Evolutionary conservation across 2,888 invertebrate species (phyloP).

Genomic region (Zaprionus obscuricornis): DNA sequence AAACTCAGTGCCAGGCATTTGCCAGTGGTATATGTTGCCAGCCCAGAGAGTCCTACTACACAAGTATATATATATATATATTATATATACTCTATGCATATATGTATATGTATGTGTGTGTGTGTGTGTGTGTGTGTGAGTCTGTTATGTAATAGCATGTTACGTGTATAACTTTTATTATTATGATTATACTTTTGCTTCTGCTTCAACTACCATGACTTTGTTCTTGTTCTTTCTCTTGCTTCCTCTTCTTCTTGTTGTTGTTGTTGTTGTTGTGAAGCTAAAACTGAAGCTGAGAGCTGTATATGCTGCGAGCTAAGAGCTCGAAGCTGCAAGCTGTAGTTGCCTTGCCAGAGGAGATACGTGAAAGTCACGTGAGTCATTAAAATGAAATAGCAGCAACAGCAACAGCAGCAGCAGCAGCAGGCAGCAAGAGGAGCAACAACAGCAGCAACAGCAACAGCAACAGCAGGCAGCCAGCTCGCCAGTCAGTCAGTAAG

Average conservation of each 20-base stretch:
- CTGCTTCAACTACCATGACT: slow-evolving; percentile 45
- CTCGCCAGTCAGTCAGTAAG: slow-evolving; percentile 30
- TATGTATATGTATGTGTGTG: slow-evolving; percentile 8
- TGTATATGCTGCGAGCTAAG: too few species aligned
- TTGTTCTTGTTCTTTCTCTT: slow-evolving; percentile 19
- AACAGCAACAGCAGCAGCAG: slow-evolving; percentile 2
- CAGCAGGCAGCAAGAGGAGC: background rate
- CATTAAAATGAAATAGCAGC: slow-evolving; percentile 77
- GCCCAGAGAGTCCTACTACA: too few species aligned
- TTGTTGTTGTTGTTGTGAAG: slow-evolving; percentile 20
- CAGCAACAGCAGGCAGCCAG: slow-evolving; percentile 26
- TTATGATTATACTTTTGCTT: slow-evolving; percentile 70
- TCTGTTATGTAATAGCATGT: slow-evolving; percentile 77
- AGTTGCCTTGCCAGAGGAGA: slow-evolving; percentile 47
- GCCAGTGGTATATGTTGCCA: too few species aligned
- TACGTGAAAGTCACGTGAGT: slow-evolving; percentile 78
- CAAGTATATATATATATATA: too few species aligned
- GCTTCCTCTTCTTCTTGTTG: slow-evolving; percentile 13
- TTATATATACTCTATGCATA: too few species aligned
- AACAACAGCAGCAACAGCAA: background rate
- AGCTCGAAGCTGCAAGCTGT: slow-evolving; percentile 32
- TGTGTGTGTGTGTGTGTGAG: slow-evolving; percentile 24
- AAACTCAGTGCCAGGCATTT: slow-evolving; percentile 53
- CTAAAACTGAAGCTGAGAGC: slow-evolving; percentile 18
- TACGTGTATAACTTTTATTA: slow-evolving; percentile 78